These are phyloP conservation scores for Lepus oiostolus DNA, from an alignment of 2,797 vertebrate species.

Conservation along the genomic window DNA sequence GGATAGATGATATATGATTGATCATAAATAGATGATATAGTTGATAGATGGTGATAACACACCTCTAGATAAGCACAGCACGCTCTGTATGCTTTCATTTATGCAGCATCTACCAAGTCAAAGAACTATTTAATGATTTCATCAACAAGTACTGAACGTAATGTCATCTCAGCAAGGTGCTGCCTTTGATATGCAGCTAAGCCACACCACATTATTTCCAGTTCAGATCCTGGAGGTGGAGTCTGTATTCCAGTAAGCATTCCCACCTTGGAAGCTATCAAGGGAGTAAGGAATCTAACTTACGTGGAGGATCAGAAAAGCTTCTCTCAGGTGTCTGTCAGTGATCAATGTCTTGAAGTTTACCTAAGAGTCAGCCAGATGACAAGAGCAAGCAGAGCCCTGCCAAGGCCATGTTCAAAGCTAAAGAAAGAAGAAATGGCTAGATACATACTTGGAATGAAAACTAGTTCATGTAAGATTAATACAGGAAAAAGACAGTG, in stretches of 20 bases:
- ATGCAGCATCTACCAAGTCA: not conserved
- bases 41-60: too few relatives aligned
- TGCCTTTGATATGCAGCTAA: not conserved
- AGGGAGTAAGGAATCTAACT: rapidly evolving
- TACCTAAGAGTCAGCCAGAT: not conserved
- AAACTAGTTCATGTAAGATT: not conserved
- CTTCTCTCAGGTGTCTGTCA: not conserved
- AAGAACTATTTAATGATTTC: not conserved
- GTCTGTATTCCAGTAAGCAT: not conserved
- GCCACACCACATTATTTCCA: not conserved
- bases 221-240: not conserved
- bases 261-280: not conserved
- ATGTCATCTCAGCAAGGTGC: not conserved
- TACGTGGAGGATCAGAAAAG: not conserved
- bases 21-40: too few relatives aligned
- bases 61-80: not conserved
- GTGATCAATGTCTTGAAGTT: not conserved
- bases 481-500: not conserved
- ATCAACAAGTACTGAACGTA: not conserved
- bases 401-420: not conserved
- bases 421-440: not conserved
- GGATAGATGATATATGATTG: too few relatives aligned
- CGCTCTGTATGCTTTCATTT: not conserved
- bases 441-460: not conserved
- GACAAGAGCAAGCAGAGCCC: not conserved